These are phyloP conservation scores for Lasiurus borealis DNA, from an alignment of 2,113 vertebrate genomes.

Conservation along the genomic window DNA sequence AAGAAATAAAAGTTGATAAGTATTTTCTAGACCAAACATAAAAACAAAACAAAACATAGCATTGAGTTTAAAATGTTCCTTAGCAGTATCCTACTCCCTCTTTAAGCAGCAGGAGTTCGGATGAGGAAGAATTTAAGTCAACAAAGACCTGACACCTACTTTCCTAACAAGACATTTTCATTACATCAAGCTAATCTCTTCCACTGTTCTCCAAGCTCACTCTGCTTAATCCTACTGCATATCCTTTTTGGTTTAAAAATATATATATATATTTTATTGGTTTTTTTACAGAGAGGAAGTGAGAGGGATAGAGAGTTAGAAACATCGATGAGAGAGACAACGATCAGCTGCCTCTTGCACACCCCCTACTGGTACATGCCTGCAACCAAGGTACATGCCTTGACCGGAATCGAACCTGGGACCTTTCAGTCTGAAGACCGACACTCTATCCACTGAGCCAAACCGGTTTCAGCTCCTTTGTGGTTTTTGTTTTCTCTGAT, in stretches of 20 bases:
- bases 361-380: too few species aligned
- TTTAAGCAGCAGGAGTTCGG: background rate
- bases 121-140: conserved; percentile 28
- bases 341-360: too few species aligned
- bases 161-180: background rate
- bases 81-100: background rate
- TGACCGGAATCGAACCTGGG: too few species aligned
- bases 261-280: too few species aligned
- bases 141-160: background rate
- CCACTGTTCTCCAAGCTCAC: background rate
- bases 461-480: background rate
- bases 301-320: too few species aligned
- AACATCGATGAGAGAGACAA: too few species aligned
- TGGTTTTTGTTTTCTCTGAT: background rate
- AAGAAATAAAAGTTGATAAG: conserved; percentile 29
- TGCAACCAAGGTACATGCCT: too few species aligned
- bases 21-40: conserved; percentile 1
- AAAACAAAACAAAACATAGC: background rate
- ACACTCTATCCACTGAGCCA: too few species aligned
- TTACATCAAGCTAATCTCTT: background rate
- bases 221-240: background rate
- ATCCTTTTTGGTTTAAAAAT: too few species aligned
- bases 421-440: too few species aligned
- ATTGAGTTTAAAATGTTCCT: background rate
- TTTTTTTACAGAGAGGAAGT: too few species aligned